Evolutionary conservation across 2,797 vertebrate genomes (phyloP).

Genomic region (Eleutherodactylus coqui): DNA sequence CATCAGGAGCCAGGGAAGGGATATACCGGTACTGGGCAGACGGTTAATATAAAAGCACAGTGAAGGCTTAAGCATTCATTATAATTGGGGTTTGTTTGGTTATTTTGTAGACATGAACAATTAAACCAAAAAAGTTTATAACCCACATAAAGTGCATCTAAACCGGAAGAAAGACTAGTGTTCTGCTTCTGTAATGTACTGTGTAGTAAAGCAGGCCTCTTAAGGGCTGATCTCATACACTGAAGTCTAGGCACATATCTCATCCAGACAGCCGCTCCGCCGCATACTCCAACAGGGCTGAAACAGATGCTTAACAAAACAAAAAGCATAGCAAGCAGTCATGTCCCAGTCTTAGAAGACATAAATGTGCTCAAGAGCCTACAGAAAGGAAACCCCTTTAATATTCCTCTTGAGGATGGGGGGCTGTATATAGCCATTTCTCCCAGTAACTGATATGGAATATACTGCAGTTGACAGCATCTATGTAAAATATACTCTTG

Average conservation of each 20-base stretch:
- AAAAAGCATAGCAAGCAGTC: too few species aligned
- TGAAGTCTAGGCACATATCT: background rate
- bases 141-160: background rate
- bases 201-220: background rate
- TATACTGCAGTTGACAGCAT: too few species aligned
- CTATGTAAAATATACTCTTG: too few species aligned
- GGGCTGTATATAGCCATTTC: too few species aligned
- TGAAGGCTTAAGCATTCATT: background rate
- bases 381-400: too few species aligned
- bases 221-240: background rate
- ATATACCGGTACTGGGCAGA: background rate
- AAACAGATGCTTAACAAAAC: background rate
- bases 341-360: too few species aligned
- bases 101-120: background rate
- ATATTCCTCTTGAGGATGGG: too few species aligned
- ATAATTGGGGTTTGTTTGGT: background rate
- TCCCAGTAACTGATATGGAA: too few species aligned
- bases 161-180: background rate
- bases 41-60: too few species aligned
- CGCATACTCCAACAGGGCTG: background rate
- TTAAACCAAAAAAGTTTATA: too few species aligned
- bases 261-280: background rate
- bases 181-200: background rate
- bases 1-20: too few species aligned
- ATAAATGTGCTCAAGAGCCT: too few species aligned